phyloP scores from a whole-genome alignment of 2,888 invertebrate species.

The Dorcus hopei region DNA sequence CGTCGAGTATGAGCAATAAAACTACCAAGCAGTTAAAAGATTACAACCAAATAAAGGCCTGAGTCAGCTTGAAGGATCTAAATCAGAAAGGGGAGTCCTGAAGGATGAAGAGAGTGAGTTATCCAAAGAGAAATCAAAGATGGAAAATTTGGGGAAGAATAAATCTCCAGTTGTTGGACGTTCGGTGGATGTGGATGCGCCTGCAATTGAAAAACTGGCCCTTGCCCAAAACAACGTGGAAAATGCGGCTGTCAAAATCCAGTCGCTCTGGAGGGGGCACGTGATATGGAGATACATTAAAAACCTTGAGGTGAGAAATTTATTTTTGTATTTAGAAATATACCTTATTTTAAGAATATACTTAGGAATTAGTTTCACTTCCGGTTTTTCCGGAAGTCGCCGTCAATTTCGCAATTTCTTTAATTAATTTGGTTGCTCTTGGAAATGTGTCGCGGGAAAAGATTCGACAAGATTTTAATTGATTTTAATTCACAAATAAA shows the following conservation, averaged over 20 bases:
- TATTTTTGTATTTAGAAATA: not conserved
- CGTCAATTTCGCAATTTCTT: too few species aligned
- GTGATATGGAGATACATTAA: constrained; percentile 9
- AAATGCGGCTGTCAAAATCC: constrained; percentile 24
- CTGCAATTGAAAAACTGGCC: constrained; percentile 2
- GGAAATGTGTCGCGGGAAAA: too few species aligned
- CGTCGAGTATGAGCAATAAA: too few species aligned
- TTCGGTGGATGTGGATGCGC: not conserved
- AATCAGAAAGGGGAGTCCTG: not conserved
- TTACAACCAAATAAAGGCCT: too few species aligned
- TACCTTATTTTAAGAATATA: too few species aligned
- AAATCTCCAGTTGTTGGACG: not conserved
- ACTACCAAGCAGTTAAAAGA: too few species aligned
- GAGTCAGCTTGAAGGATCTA: too few species aligned
- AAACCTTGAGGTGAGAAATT: constrained; percentile 14
- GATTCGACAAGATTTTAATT: too few species aligned
- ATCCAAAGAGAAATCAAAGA: not conserved
- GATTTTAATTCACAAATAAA: too few species aligned
- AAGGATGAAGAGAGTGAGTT: not conserved
- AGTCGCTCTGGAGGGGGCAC: constrained; percentile 26
- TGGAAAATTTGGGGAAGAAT: not conserved
- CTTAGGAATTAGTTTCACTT: too few species aligned
- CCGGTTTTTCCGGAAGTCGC: too few species aligned
- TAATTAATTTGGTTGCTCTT: too few species aligned
- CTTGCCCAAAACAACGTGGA: constrained; percentile 9